Conservation (phyloP, 2,888 invertebrate species). For the Esperia sulphurella region DNA sequence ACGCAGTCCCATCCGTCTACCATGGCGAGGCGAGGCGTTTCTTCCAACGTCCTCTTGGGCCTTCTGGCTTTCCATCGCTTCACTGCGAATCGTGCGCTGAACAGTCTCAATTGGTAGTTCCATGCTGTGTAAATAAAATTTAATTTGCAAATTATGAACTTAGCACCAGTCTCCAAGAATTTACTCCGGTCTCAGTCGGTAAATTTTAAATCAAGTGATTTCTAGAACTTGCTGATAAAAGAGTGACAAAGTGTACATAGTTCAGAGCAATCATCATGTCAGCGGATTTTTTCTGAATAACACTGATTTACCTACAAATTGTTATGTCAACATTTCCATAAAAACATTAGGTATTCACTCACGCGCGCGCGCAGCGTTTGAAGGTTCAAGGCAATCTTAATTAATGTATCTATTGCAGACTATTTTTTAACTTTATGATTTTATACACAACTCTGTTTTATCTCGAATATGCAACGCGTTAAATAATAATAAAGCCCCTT, state of each 20-base stretch:
- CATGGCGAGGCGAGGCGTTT: constrained; percentile 38
- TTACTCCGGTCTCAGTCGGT: no score
- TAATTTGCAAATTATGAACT: no score
- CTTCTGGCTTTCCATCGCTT: constrained; percentile 52
- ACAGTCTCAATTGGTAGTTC: constrained; percentile 65
- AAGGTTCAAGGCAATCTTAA: neutral
- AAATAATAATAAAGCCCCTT: constrained; percentile 8
- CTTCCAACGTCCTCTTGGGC: constrained; percentile 27
- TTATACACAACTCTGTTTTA: neutral
- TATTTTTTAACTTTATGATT: no score
- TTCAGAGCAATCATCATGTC: no score
- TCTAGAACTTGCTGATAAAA: no score
- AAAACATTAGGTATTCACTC: neutral
- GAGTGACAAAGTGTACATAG: no score
- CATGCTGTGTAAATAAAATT: constrained; percentile 46
- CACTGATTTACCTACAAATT: neutral
- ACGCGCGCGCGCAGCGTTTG: neutral
- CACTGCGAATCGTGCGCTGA: constrained; percentile 56
- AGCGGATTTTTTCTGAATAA: no score
- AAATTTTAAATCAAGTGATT: no score
- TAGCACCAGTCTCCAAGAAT: no score
- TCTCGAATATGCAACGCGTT: neutral
- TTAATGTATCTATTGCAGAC: neutral
- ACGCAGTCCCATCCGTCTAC: constrained; percentile 54
- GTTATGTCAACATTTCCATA: neutral